phyloP scores from a whole-genome alignment of 1,140 invertebrate genomes.

The honey bee (Apis mellifera) region DNA sequence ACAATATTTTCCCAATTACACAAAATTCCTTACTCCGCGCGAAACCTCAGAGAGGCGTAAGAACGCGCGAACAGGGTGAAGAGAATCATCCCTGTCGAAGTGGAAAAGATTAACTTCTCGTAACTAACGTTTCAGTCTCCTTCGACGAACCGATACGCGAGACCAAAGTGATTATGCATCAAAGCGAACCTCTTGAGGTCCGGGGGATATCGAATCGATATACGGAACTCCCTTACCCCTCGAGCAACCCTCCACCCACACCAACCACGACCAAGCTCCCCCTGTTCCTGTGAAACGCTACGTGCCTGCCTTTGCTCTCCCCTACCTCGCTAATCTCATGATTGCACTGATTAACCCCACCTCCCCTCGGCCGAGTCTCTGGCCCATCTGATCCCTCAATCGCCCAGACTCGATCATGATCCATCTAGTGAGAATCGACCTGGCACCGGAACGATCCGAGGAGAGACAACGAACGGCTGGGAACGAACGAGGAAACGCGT shows the following conservation, averaged over 20 bases:
- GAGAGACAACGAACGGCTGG: not conserved
- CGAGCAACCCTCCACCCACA: not conserved
- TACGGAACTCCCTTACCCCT: not conserved
- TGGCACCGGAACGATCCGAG: conserved; percentile 19
- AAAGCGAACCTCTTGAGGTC: conserved; percentile 54
- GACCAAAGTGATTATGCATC: conserved; percentile 61
- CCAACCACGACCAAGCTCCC: not conserved
- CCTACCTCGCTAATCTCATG: conserved; percentile 60
- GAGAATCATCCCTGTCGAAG: not conserved
- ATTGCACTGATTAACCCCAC: conserved; percentile 65
- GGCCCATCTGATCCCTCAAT: conserved; percentile 46
- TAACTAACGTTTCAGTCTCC: conserved; percentile 3
- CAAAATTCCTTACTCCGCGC: not conserved
- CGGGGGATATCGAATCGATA: conserved; percentile 61
- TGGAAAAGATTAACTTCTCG: not conserved
- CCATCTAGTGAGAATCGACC: conserved; percentile 36
- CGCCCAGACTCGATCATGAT: conserved; percentile 49
- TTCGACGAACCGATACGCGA: conserved; percentile 37
- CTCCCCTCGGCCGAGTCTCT: conserved; percentile 7
- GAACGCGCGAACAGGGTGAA: not conserved
- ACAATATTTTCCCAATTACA: not conserved
- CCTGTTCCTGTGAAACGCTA: conserved; percentile 44
- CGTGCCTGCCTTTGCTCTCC: conserved; percentile 49
- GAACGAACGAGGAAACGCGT: conserved; percentile 15
- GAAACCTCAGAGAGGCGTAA: no score